Base-by-base conservation (phyloP, 1,140 invertebrate species). In the Plectus sambesii region DNA sequence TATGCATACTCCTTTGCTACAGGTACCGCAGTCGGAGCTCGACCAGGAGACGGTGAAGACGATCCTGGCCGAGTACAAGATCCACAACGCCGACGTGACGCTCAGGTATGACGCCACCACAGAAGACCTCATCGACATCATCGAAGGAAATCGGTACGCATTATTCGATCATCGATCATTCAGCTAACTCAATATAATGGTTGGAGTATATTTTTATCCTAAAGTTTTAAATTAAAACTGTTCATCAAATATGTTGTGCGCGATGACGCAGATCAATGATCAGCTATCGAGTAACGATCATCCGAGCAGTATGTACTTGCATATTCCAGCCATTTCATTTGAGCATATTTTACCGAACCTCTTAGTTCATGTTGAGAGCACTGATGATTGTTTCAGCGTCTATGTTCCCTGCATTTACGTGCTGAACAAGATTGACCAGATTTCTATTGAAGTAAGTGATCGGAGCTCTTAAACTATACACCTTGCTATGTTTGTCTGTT, bases 361-460 rank as follows among this genome's bases (percentile, higher is more conserved):
- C n/a, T n/a, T n/a, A n/a, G n/a, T n/a, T n/a, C n/a, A n/a, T n/a
- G n/a, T n/a, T n/a, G n/a, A n/a, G n/a, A n/a, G n/a, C n/a, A n/a
- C n/a, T n/a, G n/a, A n/a, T n/a, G n/a, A 20, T 24, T 24, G 19
- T 56, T 37, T 6, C 33, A 55, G 92, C 44, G 84, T 96, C 55
- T 99, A 97, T 69, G 80, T 97, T 50, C 93, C 93, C 1, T 96
- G 89, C 72, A 96, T 99, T 69, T 98, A 98, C 76, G 75, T 98
- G 49, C 79, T 99, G 12, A 99, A 98, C 73, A 98, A 98, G 78
- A 99, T 98, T 68, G 90, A 79, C 65, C 77, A 79, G 55, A 79
- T 79, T 43, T 76, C 76, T 25, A 74, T 79, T 50, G 76, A 77
- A 66, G 73, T 74, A 44, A 56, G n/a, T n/a, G 53, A 42, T 43